phyloP scores from a whole-genome alignment of 2,797 vertebrate genomes.

The Fundulus diaphanus region DNA sequence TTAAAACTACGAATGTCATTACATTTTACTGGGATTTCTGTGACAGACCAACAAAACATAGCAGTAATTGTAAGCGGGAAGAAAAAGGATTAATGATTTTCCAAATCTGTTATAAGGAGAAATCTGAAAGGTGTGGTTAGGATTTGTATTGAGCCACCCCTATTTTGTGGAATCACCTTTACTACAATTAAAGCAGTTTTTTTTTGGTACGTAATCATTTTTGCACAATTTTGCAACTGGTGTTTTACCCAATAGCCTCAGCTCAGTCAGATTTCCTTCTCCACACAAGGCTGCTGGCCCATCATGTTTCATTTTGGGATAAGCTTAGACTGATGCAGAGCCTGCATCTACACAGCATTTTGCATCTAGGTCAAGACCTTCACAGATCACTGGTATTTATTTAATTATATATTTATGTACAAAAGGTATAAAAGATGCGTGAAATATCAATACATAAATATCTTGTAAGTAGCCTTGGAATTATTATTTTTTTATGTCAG shows the following conservation, averaged over 20 bases:
- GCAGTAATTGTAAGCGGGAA: background rate
- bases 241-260: too few relatives aligned
- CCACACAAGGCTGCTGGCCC: too few relatives aligned
- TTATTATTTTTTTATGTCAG: slow-evolving; percentile 22
- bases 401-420: background rate
- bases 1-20: background rate
- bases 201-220: background rate
- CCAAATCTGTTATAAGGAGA: too few relatives aligned
- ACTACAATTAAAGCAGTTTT: background rate
- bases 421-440: background rate
- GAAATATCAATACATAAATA: background rate
- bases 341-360: background rate
- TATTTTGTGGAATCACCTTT: background rate
- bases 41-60: background rate
- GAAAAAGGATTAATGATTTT: background rate
- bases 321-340: background rate
- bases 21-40: background rate
- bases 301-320: background rate
- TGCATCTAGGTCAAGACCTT: background rate
- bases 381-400: background rate
- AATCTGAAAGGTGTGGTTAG: background rate
- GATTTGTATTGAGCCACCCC: background rate
- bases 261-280: too few relatives aligned
- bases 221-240: too few relatives aligned
- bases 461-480: background rate